Conservation (phyloP, 2,888 invertebrate genomes). For the Acanthoscelides obtectus region DNA sequence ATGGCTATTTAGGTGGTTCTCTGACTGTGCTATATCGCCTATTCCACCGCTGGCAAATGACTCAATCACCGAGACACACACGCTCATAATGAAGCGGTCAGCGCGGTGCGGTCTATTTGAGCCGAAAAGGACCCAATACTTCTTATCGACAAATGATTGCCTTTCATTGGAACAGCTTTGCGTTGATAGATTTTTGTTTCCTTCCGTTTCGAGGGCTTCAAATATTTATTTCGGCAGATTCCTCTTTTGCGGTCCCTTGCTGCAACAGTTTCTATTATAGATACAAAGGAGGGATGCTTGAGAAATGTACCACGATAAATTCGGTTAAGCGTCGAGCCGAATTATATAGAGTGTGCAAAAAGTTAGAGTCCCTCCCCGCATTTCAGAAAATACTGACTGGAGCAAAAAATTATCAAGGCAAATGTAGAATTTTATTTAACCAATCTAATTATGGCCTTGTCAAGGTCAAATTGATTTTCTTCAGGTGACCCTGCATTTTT, state of each 20-base stretch:
- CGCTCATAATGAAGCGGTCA: slow-evolving; percentile 41
- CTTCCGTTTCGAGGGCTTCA: background rate
- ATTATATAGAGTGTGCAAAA: too few relatives aligned
- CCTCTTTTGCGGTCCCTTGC: background rate
- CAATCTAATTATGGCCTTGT: too few relatives aligned
- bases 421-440: too few relatives aligned
- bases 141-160: slow-evolving; percentile 42
- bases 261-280: background rate
- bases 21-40: too few relatives aligned
- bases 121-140: slow-evolving; percentile 30
- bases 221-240: background rate
- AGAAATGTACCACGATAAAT: background rate
- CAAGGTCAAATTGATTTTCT: too few relatives aligned
- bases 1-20: too few relatives aligned
- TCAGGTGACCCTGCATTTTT: too few relatives aligned
- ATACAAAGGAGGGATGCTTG: background rate
- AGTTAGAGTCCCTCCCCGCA: too few relatives aligned
- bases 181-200: background rate
- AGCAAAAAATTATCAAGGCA: too few relatives aligned
- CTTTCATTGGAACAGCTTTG: slow-evolving; percentile 7
- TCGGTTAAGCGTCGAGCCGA: background rate
- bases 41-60: slow-evolving; percentile 36
- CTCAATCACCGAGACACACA: slow-evolving; percentile 36
- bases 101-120: slow-evolving; percentile 29
- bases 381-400: too few relatives aligned